Conservation (phyloP, 2,888 invertebrate species). For the Rutpela maculata region DNA sequence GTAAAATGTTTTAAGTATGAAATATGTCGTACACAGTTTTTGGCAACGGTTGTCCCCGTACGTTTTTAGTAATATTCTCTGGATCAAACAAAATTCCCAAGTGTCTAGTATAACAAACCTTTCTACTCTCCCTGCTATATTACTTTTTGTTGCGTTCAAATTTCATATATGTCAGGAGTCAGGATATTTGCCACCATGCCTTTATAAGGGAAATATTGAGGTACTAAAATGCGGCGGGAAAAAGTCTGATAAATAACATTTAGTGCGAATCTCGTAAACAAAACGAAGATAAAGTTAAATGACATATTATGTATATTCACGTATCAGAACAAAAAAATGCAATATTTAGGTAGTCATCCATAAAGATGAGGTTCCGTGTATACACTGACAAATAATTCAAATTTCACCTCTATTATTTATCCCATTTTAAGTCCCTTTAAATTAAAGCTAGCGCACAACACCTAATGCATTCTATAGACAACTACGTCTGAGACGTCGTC, state of each 20-base stretch:
- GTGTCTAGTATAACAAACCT: neutral
- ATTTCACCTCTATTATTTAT: no score
- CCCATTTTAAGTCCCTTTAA: no score
- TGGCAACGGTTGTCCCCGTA: no score
- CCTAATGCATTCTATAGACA: no score
- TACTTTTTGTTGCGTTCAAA: slow-evolving; percentile 1
- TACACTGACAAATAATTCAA: no score
- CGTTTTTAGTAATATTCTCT: neutral
- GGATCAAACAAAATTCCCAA: neutral
- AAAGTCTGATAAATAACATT: neutral
- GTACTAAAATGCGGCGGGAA: slow-evolving; percentile 3
- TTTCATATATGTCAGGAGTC: neutral
- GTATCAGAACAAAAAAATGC: neutral
- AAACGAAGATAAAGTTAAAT: neutral
- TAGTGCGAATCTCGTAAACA: neutral
- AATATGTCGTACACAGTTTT: no score
- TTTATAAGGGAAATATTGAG: neutral
- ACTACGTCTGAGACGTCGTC: no score
- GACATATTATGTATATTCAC: neutral
- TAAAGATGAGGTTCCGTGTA: neutral
- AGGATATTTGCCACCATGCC: neutral
- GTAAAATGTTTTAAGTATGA: no score
- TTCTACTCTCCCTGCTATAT: neutral
- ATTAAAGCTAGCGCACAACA: no score
- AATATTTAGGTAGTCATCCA: neutral